phyloP scores from a whole-genome alignment of 2,113 vertebrate genomes.

The Psephotus haematonotus region DNA sequence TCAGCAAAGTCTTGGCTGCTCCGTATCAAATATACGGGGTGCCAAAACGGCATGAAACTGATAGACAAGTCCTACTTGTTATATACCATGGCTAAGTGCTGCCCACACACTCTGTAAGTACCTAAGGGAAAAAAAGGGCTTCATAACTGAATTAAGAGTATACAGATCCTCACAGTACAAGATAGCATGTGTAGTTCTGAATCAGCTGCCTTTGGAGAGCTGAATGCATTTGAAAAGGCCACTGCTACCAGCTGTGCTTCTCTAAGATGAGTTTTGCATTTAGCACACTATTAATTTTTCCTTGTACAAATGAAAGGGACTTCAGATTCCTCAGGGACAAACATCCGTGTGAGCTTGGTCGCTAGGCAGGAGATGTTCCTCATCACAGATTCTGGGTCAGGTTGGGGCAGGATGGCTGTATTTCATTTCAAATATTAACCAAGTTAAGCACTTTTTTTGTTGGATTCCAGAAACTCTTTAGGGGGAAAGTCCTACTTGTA shows the following conservation, averaged over 20 bases:
- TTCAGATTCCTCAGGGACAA: neutral
- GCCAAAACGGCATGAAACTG: neutral
- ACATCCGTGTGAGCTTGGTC: neutral
- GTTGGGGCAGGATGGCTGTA: neutral
- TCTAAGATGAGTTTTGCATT: constrained; percentile 28
- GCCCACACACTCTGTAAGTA: neutral
- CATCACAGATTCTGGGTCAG: neutral
- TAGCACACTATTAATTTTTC: constrained; percentile 45
- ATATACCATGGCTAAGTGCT: neutral
- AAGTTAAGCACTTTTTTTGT: constrained; percentile 15
- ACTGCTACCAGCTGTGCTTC: constrained; percentile 24
- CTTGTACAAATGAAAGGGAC: neutral
- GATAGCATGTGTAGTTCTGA: neutral
- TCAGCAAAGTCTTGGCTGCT: neutral
- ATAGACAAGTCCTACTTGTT: neutral
- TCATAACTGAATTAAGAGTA: neutral
- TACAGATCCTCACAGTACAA: neutral
- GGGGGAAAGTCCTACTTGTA: neutral
- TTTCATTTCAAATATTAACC: constrained; percentile 28
- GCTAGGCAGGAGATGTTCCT: neutral
- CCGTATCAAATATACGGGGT: neutral
- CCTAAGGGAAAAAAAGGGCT: constrained; percentile 8
- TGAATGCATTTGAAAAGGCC: constrained; percentile 48
- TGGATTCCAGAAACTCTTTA: neutral
- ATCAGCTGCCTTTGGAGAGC: constrained; percentile 42